Evolutionary conservation across 2,888 invertebrate species (phyloP).

Genomic region (Lepeophtheirus nordmannii): DNA sequence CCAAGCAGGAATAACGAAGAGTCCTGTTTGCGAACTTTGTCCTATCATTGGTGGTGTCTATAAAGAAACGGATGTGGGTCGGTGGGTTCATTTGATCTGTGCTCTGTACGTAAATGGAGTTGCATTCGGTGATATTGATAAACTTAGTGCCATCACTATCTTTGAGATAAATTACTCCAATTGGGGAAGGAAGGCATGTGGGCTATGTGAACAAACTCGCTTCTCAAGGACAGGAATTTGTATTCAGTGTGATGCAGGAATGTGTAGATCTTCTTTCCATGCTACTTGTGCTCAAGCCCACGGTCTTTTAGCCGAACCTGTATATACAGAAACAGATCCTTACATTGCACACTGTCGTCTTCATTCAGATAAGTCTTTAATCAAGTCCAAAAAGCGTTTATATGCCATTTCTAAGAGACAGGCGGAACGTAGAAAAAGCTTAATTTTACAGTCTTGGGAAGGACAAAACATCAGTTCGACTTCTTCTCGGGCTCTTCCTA

Average conservation of each 20-base stretch:
- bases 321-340: conserved; percentile 82
- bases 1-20: conserved; percentile 69
- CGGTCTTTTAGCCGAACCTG: conserved; percentile 79
- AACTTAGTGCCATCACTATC: conserved; percentile 70
- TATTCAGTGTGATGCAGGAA: conserved; percentile 93
- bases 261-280: conserved; percentile 93
- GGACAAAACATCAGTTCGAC: neutral
- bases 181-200: conserved; percentile 86
- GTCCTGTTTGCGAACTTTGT: conserved; percentile 61
- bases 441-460: neutral
- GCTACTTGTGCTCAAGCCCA: conserved; percentile 66
- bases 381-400: conserved; percentile 39
- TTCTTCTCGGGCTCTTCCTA: neutral
- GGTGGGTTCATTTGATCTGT: conserved; percentile 96
- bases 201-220: conserved; percentile 50
- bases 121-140: conserved; percentile 78
- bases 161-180: conserved; percentile 95
- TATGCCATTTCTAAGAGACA: conserved; percentile 8
- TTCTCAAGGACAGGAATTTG: conserved; percentile 76
- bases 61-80: conserved; percentile 91
- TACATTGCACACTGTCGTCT: conserved; percentile 92
- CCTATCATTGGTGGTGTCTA: conserved; percentile 51
- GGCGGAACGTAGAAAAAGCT: conserved; percentile 22
- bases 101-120: conserved; percentile 94
- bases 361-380: conserved; percentile 77